phyloP scores from a whole-genome alignment of 2,797 vertebrate genomes.

The Semotilus atromaculatus region DNA sequence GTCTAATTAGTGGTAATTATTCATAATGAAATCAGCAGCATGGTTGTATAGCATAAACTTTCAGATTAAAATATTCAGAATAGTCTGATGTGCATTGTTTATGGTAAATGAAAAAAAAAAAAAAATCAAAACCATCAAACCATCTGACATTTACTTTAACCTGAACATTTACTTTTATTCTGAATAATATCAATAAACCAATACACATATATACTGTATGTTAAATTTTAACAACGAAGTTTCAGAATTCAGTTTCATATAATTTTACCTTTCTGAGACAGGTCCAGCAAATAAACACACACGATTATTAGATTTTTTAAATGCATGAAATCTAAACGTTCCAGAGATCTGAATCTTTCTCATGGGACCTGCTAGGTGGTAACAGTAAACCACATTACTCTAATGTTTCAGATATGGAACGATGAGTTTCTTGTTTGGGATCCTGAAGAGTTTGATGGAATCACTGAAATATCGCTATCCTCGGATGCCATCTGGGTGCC shows the following conservation, averaged over 20 bases:
- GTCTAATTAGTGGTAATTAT: constrained; percentile 15
- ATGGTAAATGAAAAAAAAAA: no score
- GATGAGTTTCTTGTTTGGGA: constrained; percentile 91
- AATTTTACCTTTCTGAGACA: constrained; percentile 1
- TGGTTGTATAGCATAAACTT: not conserved
- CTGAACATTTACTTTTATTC: not conserved
- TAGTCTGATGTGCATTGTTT: not conserved
- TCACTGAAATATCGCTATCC: constrained; percentile 85
- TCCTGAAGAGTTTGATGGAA: constrained; percentile 85
- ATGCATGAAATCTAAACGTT: constrained; percentile 22
- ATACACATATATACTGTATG: not conserved
- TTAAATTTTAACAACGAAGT: no score
- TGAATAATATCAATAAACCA: not conserved
- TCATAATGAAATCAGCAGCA: not conserved
- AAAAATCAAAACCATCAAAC: no score
- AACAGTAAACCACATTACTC: constrained; percentile 26
- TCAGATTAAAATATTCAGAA: not conserved
- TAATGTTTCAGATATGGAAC: constrained; percentile 81
- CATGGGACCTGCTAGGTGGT: constrained; percentile 1
- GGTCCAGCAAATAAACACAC: not conserved
- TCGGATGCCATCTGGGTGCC: constrained; percentile 87
- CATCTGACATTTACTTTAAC: not conserved
- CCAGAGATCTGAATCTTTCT: constrained; percentile 18
- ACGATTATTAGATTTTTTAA: constrained; percentile 1
- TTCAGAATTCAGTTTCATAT: not conserved